These are phyloP conservation scores for Hydrophis major DNA, from an alignment of 2,797 vertebrate species.

Conservation along the genomic window DNA sequence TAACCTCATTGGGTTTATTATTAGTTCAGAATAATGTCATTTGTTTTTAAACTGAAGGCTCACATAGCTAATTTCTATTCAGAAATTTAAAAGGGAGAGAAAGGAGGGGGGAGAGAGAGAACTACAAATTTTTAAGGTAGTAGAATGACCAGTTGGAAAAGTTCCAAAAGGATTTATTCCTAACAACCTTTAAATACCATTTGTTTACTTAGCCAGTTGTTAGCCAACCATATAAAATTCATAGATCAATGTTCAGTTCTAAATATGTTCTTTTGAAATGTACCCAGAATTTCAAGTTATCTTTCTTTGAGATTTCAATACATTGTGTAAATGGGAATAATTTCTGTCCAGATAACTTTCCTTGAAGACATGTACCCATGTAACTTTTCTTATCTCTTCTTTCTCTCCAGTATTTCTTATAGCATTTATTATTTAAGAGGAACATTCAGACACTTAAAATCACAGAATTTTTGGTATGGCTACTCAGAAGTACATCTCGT, in stretches of 20 bases:
- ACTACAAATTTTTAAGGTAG: neutral
- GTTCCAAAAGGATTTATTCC: neutral
- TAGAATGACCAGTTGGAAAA: neutral
- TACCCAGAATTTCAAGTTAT: neutral
- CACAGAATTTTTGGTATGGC: neutral
- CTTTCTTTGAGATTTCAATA: neutral
- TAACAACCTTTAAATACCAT: neutral
- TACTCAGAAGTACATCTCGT: neutral
- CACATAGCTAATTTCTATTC: constrained; percentile 52
- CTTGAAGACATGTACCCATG: neutral
- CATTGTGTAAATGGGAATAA: neutral
- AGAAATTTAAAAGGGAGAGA: neutral
- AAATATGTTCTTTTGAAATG: neutral
- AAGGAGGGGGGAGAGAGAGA: neutral
- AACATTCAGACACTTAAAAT: neutral
- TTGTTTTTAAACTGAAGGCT: constrained; percentile 59
- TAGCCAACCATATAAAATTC: neutral
- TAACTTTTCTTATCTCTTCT: neutral
- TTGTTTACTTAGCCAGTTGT: neutral
- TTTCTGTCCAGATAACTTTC: neutral
- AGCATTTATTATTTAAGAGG: neutral
- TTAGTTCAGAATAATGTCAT: constrained; percentile 48
- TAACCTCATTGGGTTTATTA: constrained; percentile 63
- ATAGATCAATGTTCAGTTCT: neutral
- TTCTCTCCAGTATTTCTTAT: neutral